Evolutionary conservation across 2,888 invertebrate genomes (phyloP).

Genomic region (Leptinotarsa haldemani): DNA sequence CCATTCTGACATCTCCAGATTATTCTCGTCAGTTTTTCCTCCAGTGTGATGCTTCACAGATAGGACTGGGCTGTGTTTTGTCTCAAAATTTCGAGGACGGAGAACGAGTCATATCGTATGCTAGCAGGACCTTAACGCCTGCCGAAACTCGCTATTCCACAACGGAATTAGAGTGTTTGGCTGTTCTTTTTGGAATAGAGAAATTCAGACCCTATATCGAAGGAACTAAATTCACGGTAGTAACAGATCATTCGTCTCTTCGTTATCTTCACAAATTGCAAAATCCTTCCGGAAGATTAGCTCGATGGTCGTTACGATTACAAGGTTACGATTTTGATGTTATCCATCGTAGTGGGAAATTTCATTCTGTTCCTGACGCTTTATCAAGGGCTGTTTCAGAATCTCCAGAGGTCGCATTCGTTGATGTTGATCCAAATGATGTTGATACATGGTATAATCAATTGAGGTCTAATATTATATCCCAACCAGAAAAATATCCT

Average conservation of each 20-base stretch:
- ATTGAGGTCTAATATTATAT: constrained; percentile 20
- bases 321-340: too few species aligned
- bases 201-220: constrained; percentile 48
- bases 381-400: constrained; percentile 22
- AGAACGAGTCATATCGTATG: constrained; percentile 38
- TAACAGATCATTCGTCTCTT: constrained; percentile 46
- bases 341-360: constrained; percentile 30
- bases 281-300: constrained; percentile 36
- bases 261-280: constrained; percentile 40
- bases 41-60: constrained; percentile 43
- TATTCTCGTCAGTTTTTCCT: constrained; percentile 33
- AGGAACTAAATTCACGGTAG: constrained; percentile 40
- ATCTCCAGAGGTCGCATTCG: background rate
- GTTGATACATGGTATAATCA: too few species aligned
- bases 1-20: constrained; percentile 7
- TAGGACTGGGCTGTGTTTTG: constrained; percentile 43
- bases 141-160: constrained; percentile 40
- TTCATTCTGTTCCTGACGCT: constrained; percentile 30
- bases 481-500: constrained; percentile 39
- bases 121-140: constrained; percentile 38
- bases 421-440: constrained; percentile 20
- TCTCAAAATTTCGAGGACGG: constrained; percentile 36
- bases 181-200: constrained; percentile 48
- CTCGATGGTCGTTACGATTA: too few species aligned
- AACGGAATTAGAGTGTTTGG: constrained; percentile 45